Evolutionary conservation across 1,140 invertebrate species (phyloP).

Genomic region (Drosophila simulans): DNA sequence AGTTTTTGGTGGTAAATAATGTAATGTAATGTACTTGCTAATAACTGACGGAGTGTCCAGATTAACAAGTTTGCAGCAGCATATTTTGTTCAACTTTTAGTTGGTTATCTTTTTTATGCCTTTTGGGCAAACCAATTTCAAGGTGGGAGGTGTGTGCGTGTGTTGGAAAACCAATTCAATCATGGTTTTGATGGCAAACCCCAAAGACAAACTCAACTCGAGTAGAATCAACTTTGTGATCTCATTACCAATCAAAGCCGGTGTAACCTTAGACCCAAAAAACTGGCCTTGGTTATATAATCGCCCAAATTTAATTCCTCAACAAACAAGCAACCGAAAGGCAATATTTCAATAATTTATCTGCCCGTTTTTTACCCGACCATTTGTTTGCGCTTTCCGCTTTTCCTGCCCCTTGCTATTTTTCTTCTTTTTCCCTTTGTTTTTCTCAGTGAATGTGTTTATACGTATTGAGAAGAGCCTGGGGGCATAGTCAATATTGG

Average conservation of each 20-base stretch:
- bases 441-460: neutral
- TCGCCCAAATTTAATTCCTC: slow-evolving; percentile 58
- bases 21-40: neutral
- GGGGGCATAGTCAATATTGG: slow-evolving; percentile 64
- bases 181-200: neutral
- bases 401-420: neutral
- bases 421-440: neutral
- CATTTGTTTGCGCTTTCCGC: neutral
- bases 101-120: no score
- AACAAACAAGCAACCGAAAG: slow-evolving; percentile 42
- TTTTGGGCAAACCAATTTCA: slow-evolving; percentile 2
- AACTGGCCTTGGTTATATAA: slow-evolving; percentile 57
- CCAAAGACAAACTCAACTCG: slow-evolving; percentile 11
- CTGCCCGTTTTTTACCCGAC: slow-evolving; percentile 4
- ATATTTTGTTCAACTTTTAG: no score
- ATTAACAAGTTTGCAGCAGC: neutral
- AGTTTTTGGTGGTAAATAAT: neutral
- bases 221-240: slow-evolving; percentile 37
- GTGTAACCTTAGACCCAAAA: slow-evolving; percentile 14
- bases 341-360: slow-evolving; percentile 70
- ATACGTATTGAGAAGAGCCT: slow-evolving; percentile 31
- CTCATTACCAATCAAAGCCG: slow-evolving; percentile 28
- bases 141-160: neutral
- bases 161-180: slow-evolving; percentile 8
- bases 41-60: neutral